A percentile compares a stretch with the other conserved stretches of the same genome.
phyloP scores from a whole-genome alignment of 2,888 invertebrate genomes.

The Dynastes grantii region DNA sequence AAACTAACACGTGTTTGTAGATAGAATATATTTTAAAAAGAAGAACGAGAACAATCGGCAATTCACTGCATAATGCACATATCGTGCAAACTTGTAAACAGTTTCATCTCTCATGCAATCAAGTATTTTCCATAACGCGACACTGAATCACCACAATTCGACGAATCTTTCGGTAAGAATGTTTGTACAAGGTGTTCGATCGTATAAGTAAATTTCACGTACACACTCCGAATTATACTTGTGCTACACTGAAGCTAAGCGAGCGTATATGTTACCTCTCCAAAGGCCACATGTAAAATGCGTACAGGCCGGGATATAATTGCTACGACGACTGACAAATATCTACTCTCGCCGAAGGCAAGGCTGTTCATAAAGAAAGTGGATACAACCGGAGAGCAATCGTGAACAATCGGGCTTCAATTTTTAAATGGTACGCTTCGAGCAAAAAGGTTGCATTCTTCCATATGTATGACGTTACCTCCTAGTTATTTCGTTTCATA shows the following conservation, averaged over 20 bases:
- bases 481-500: constrained; percentile 14
- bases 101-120: constrained; percentile 7
- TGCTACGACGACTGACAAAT: constrained; percentile 22
- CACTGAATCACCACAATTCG: constrained; percentile 19
- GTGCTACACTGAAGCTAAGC: neutral
- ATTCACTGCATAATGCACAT: neutral
- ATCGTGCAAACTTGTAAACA: neutral
- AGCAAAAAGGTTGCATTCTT: constrained; percentile 22
- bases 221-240: neutral
- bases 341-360: constrained; percentile 33
- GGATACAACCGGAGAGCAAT: constrained; percentile 21
- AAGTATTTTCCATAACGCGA: constrained; percentile 18
- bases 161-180: neutral
- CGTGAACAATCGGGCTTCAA: constrained; percentile 36
- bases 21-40: neutral
- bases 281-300: neutral
- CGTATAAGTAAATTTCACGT: neutral
- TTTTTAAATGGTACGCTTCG: constrained; percentile 14
- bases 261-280: neutral
- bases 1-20: neutral
- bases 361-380: constrained; percentile 40
- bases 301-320: neutral
- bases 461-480: constrained; percentile 14
- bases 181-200: neutral
- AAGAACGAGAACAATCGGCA: neutral